Evolutionary conservation across 1,140 invertebrate genomes (phyloP), one percentile per base, ranked within the genome.

Genomic region (Drosophila quadrilineata): DNA sequence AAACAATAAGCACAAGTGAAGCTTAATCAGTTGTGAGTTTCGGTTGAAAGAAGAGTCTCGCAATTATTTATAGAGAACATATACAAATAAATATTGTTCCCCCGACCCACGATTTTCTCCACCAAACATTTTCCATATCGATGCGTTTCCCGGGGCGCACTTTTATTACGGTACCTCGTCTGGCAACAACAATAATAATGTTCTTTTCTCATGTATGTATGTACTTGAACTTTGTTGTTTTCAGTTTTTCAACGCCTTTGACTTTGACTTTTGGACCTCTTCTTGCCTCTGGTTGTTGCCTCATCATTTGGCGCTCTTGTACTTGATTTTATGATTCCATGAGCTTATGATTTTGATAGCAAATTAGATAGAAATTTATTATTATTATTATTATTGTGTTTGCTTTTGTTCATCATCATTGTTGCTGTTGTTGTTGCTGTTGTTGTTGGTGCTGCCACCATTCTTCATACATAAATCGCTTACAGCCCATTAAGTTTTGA

Each of bases 281-380:
- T 5, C 9, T 14, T 35, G n/a, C 31, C 10, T 16, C n/a, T 50
- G 8, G 33, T 19, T 6, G 12, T 21, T 6, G n/a, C n/a, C n/a
- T n/a, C n/a, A n/a, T n/a, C n/a, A n/a, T n/a, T n/a, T n/a, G n/a
- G n/a, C n/a, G n/a, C 36, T 59, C 14, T 33, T 29, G 46, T 77
- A 77, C 57, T 79, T 71, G 60, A 71, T 75, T 60, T 66, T 54
- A 62, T 62, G 64, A 46, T 60, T 84, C 84, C 67, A 84, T 76
- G 69, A 76, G 72, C 38, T 82, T 75, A 82, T 80, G 76, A 80
- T 75, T n/a, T 82, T 82, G 54, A 84, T 75, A 64, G 31, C 43
- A 68, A 82, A 80, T 75, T 72, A 63, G 24, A 64, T 50, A 64
- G 59, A 72, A 82, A 68, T 75, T 59, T 66, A 66, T 52, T 66